Conservation (phyloP, 2,888 invertebrate genomes). For the Teleogryllus oceanicus region DNA sequence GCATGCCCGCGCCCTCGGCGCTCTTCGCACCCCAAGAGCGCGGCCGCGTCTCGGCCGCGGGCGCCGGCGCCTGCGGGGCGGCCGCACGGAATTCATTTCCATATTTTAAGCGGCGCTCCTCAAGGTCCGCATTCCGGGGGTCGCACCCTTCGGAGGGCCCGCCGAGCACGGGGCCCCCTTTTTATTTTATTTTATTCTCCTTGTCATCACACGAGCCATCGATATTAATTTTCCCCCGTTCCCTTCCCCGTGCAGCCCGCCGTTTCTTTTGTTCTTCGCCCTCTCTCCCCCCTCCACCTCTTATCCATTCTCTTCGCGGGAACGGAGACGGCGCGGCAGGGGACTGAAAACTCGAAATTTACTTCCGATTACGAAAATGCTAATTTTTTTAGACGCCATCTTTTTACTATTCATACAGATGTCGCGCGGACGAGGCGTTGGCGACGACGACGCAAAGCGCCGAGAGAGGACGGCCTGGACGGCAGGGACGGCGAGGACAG, state of each 20-base stretch:
- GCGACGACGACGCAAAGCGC: too few species aligned
- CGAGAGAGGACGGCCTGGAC: too few species aligned
- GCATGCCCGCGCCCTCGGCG: background rate
- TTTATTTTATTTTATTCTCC: slow-evolving; percentile 18
- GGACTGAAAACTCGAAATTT: background rate
- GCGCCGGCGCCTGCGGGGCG: too few species aligned
- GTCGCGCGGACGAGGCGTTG: background rate
- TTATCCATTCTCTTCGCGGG: too few species aligned
- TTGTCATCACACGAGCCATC: background rate
- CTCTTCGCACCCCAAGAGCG: too few species aligned
- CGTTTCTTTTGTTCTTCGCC: background rate
- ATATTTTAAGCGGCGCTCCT: background rate
- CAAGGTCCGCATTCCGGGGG: background rate
- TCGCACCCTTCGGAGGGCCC: background rate
- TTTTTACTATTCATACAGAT: slow-evolving; percentile 18
- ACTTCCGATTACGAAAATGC: background rate
- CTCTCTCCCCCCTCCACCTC: background rate
- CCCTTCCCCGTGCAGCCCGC: background rate
- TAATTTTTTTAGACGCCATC: background rate
- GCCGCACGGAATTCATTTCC: background rate
- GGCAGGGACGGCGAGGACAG: too few species aligned
- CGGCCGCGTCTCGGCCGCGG: too few species aligned
- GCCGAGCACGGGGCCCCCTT: background rate
- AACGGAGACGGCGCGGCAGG: background rate
- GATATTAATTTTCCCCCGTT: background rate